These are phyloP conservation scores for Drosophila rhopaloa DNA, from an alignment of 1,140 invertebrate genomes.

Conservation along the genomic window DNA sequence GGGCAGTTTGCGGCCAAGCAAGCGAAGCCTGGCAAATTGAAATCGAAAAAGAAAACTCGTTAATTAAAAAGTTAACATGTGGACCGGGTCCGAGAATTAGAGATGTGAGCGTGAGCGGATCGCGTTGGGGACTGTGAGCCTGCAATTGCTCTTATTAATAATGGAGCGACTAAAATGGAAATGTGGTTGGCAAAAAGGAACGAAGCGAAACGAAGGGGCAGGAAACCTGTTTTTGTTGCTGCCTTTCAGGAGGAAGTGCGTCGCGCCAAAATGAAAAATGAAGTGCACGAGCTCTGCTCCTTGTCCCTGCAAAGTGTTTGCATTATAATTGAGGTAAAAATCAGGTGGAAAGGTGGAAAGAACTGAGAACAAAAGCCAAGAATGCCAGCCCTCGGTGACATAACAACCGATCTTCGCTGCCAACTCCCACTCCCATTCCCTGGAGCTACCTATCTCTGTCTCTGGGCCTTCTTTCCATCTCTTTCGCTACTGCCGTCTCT, in stretches of 20 bases:
- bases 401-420: constrained; percentile 20
- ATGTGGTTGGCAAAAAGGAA: constrained; percentile 4
- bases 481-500: constrained; percentile 12
- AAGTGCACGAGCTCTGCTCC: constrained; percentile 55
- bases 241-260: constrained; percentile 63
- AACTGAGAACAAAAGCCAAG: constrained; percentile 15
- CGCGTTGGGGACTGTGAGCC: constrained; percentile 18
- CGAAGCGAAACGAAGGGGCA: constrained; percentile 8
- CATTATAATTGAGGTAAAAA: constrained; percentile 62
- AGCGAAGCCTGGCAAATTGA: constrained; percentile 72
- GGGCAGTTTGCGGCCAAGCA: constrained; percentile 57
- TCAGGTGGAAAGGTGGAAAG: constrained; percentile 28
- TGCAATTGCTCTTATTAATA: constrained; percentile 77
- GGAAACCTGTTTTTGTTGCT: constrained; percentile 44
- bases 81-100: constrained; percentile 28
- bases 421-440: constrained; percentile 12
- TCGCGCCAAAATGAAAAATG: constrained; percentile 81
- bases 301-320: constrained; percentile 54
- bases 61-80: constrained; percentile 84
- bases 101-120: constrained; percentile 26
- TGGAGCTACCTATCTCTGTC: neutral
- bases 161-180: constrained; percentile 50
- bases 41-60: constrained; percentile 84
- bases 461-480: neutral
- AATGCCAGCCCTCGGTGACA: constrained; percentile 23